Evolutionary conservation across 2,888 invertebrate genomes (phyloP), one percentile per base, ranked within the genome.

Genomic region (Ischnus inquisitorius): DNA sequence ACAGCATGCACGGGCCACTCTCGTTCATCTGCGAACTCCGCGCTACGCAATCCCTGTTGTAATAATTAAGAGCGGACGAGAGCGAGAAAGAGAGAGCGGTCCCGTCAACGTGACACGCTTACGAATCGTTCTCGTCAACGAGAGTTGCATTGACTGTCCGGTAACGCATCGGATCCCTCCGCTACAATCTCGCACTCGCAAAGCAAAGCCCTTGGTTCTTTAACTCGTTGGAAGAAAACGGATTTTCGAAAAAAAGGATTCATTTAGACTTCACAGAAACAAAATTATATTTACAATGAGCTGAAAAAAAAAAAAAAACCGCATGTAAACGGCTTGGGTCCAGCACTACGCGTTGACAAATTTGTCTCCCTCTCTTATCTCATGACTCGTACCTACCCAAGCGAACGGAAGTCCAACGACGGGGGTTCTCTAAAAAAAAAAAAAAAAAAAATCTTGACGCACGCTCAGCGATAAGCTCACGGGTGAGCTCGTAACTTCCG

Each of bases 1-100:
- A 46, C 75, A 14, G 22, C 65, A 57, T 57, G 46, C 57, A 54
- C 60, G 72, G 19, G 54, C 19, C 25, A 64, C 77, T 48, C 78
- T 74, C 82, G 78, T 68, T 82, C 51, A 74, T 82, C 62, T 74
- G 54, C 68, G 39, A 51, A 22, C 10, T 68, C 34, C 16, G n/a
- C 71, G n/a, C 79, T 77, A 79, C 72, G 80, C 84, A 83, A 85
- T 88, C 86, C 83, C 84, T 83, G 82, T 77, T 72, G 85, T 85
- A 87, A 87, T 87, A 87, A 88, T 85, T 84, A 87, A 84, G 86
- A 87, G 85, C 76, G 86, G 79, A 85, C 83, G 83, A 78, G 67
- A 19, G 77, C 75, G 76, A 57, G 78, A 60, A 69, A 60, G 57
- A 79, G 72, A 74, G 57, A 43, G 65, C 64, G 79, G 67, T 60